A percentile compares a stretch with the other conserved stretches of the same genome.
Conservation (phyloP, 1,140 invertebrate species). For the Drosophila bifasciata region DNA sequence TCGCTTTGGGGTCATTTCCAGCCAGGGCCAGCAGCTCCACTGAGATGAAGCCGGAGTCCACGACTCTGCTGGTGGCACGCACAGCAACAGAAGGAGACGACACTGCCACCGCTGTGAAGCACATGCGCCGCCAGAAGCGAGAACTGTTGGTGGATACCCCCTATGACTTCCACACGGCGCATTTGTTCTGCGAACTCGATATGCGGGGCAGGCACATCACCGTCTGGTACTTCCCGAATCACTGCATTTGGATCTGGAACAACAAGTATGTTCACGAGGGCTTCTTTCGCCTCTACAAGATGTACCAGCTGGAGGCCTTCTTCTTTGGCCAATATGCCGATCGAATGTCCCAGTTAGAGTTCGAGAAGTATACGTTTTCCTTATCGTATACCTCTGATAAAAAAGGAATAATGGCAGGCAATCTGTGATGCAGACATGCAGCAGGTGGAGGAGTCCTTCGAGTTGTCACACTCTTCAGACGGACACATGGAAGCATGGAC, state of each 20-base stretch:
- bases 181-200: slow-evolving; percentile 41
- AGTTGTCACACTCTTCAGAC: not conserved
- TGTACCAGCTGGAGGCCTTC: slow-evolving; percentile 11
- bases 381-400: too few species aligned
- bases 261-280: slow-evolving; percentile 10
- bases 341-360: not conserved
- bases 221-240: slow-evolving; percentile 13
- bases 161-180: slow-evolving; percentile 9
- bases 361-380: not conserved
- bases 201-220: too few species aligned
- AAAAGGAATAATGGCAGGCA: too few species aligned
- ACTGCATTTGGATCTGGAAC: slow-evolving; percentile 37
- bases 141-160: slow-evolving; percentile 7
- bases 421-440: slow-evolving; percentile 60
- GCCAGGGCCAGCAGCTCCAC: not conserved
- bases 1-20: not conserved
- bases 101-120: not conserved
- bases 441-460: slow-evolving; percentile 32
- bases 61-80: too few species aligned
- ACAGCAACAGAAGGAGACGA: too few species aligned
- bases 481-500: too few species aligned
- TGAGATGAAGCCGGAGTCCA: too few species aligned
- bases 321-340: slow-evolving; percentile 11
- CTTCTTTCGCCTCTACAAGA: slow-evolving; percentile 31
- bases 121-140: slow-evolving; percentile 16